Conservation (phyloP, 2,797 vertebrate species). For the Clarias pachynema region DNA sequence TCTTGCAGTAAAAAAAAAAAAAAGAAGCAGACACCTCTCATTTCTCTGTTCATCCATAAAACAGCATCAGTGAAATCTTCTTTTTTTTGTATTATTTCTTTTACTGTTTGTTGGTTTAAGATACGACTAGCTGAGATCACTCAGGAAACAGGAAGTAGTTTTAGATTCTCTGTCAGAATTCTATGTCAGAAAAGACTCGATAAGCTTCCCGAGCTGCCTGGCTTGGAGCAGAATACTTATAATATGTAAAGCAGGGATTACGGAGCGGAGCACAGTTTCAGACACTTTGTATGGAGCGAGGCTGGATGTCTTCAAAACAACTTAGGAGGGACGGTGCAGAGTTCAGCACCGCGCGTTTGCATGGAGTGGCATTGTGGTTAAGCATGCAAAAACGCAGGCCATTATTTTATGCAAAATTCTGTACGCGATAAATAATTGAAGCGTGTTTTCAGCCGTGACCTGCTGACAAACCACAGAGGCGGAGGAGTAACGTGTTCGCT, state of each 20-base stretch:
- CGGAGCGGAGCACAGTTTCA: neutral
- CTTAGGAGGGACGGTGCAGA: neutral
- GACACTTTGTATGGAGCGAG: neutral
- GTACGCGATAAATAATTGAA: conserved; percentile 32
- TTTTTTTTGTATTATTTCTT: neutral
- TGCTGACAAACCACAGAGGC: conserved; percentile 19
- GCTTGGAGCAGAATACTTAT: neutral
- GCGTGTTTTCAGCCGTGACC: conserved; percentile 36
- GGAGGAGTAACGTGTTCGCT: neutral
- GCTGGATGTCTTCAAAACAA: neutral
- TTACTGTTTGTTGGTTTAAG: neutral
- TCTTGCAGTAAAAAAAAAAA: too few species aligned
- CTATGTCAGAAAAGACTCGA: too few species aligned
- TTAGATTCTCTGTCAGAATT: too few species aligned
- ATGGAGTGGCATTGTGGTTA: conserved; percentile 9
- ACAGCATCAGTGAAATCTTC: neutral
- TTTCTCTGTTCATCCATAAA: neutral
- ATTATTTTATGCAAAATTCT: conserved; percentile 43
- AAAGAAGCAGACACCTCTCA: neutral
- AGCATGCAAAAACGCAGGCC: conserved; percentile 24
- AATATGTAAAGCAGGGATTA: neutral
- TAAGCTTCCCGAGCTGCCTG: too few species aligned
- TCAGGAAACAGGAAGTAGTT: neutral
- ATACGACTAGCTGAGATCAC: neutral
- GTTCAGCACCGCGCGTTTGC: neutral